Evolutionary conservation across 2,113 vertebrate genomes (phyloP).

Genomic region (Rhagologus leucostigma): DNA sequence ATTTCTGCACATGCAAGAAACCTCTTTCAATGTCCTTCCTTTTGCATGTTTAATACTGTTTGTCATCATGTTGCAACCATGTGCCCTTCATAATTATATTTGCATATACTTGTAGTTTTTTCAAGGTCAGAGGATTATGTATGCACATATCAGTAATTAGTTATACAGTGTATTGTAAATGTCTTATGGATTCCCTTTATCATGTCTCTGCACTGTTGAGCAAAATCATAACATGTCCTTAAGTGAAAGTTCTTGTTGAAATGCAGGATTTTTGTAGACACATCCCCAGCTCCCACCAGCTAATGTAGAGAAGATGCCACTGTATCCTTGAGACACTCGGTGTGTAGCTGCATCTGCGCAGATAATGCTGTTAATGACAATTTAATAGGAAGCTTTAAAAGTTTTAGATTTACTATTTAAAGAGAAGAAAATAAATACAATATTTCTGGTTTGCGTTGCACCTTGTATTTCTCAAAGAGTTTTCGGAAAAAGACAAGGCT

Average conservation of each 20-base stretch:
- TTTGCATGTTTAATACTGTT: background rate
- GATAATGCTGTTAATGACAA: background rate
- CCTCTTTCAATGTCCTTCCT: background rate
- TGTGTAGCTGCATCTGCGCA: background rate
- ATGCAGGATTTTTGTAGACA: background rate
- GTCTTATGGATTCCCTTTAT: background rate
- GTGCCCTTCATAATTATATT: background rate
- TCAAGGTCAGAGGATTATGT: background rate
- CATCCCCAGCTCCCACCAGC: background rate
- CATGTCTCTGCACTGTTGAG: background rate
- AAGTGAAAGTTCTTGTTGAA: background rate
- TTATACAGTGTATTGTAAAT: background rate
- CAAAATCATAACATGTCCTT: background rate
- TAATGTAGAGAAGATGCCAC: rapidly evolving
- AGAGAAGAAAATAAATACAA: background rate
- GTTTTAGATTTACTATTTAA: background rate
- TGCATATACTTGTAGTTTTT: background rate
- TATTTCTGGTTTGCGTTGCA: background rate
- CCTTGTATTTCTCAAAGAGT: background rate
- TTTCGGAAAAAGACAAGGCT: background rate
- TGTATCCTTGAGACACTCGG: background rate
- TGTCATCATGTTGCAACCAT: background rate
- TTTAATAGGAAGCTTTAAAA: background rate
- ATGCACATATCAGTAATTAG: background rate
- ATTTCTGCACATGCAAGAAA: background rate